Conservation (phyloP, 2,797 vertebrate species). For the Helostoma temminkii region DNA sequence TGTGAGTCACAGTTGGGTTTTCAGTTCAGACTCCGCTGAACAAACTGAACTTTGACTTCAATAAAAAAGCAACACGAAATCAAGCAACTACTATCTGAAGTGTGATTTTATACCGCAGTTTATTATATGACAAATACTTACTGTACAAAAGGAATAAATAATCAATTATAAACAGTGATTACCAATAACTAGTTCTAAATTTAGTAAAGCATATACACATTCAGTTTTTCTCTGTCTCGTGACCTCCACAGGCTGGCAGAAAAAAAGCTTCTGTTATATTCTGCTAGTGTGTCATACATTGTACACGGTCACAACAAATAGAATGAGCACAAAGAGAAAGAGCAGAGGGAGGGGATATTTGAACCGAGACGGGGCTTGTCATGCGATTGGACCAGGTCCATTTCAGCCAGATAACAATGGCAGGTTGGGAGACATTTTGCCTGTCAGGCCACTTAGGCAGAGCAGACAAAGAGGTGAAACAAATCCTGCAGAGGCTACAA, state of each 20-base stretch:
- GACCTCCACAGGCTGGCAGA: conserved; percentile 13
- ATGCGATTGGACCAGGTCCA: conserved; percentile 71
- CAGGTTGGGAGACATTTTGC: conserved; percentile 71
- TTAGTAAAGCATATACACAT: background rate
- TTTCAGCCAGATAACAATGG: conserved; percentile 68
- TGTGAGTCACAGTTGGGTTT: background rate
- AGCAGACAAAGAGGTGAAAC: conserved; percentile 83
- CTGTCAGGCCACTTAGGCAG: conserved; percentile 67
- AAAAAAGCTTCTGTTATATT: conserved; percentile 22
- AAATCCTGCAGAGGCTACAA: conserved; percentile 85
- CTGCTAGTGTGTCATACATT: conserved; percentile 30
- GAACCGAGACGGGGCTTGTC: conserved; percentile 58
- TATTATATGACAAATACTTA: background rate
- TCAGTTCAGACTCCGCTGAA: background rate
- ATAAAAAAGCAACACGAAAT: background rate
- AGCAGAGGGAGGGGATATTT: conserved; percentile 45
- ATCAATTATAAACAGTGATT: conserved; percentile 1
- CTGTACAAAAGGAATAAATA: background rate
- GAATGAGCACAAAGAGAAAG: conserved; percentile 48
- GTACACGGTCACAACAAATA: conserved; percentile 55
- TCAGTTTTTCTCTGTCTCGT: background rate
- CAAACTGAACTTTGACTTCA: background rate
- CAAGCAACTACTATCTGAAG: background rate
- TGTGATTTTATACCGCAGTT: background rate
- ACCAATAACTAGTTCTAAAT: background rate